A percentile compares a stretch with the other conserved stretches of the same genome.
Evolutionary conservation across 2,888 invertebrate genomes (phyloP).

Genomic region (Epinotia ramella): DNA sequence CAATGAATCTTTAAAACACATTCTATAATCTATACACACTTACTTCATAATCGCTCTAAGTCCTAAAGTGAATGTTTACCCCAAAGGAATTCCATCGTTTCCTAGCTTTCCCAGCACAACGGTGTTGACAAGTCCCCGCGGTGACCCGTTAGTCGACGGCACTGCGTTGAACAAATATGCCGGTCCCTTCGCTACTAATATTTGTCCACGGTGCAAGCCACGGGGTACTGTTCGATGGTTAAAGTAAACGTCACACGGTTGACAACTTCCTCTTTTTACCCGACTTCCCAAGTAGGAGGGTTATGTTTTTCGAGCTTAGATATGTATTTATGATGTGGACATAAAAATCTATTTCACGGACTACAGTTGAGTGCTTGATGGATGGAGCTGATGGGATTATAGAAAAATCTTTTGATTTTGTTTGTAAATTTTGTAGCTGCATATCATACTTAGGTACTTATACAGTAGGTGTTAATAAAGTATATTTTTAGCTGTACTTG

Average conservation of each 20-base stretch:
- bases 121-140: constrained; percentile 38
- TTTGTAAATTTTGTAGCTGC: background rate
- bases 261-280: constrained; percentile 1
- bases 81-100: constrained; percentile 31
- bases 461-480: too few species aligned
- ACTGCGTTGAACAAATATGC: constrained; percentile 46
- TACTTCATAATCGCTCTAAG: too few species aligned
- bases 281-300: too few species aligned
- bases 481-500: background rate
- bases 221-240: background rate
- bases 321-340: too few species aligned
- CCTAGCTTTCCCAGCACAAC: constrained; percentile 35
- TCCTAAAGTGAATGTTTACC: constrained; percentile 22
- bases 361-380: too few species aligned
- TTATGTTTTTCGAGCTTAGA: too few species aligned
- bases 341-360: too few species aligned
- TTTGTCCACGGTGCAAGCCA: constrained; percentile 35
- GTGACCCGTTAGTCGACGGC: constrained; percentile 41
- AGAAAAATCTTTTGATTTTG: background rate
- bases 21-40: too few species aligned
- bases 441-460: background rate
- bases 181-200: constrained; percentile 42
- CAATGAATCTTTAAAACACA: too few species aligned
- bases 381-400: too few species aligned
- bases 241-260: background rate